phyloP scores from a whole-genome alignment of 1,140 invertebrate genomes.

The Microplitis demolitor region DNA sequence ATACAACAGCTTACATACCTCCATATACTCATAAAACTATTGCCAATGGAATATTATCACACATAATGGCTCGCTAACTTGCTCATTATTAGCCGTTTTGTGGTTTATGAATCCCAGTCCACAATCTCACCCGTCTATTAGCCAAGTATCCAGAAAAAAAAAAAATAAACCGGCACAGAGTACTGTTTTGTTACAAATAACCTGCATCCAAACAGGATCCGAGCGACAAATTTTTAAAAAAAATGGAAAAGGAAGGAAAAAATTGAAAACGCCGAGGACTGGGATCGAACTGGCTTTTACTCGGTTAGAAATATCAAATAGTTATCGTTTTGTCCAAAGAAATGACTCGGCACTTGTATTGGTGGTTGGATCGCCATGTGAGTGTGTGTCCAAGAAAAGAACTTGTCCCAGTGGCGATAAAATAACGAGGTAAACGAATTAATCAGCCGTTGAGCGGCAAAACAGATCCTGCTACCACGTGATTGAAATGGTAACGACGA shows the following conservation, averaged over 20 bases:
- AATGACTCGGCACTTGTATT: background rate
- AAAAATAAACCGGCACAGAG: background rate
- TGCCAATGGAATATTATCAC: too few species aligned
- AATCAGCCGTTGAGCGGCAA: constrained; percentile 23
- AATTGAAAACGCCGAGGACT: background rate
- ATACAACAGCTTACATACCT: constrained; percentile 12
- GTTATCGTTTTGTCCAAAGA: constrained; percentile 15
- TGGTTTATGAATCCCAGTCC: constrained; percentile 18
- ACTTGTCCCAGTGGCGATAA: constrained; percentile 27
- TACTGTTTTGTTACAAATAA: background rate
- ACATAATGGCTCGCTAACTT: too few species aligned
- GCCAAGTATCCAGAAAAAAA: background rate
- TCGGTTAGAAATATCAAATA: constrained; percentile 23
- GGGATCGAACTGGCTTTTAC: constrained; percentile 8
- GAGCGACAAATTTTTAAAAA: background rate
- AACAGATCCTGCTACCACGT: constrained; percentile 32
- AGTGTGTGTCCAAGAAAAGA: constrained; percentile 8
- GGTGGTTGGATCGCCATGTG: background rate
- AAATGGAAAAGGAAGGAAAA: background rate
- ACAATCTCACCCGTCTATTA: constrained; percentile 19
- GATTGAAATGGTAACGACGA: constrained; percentile 48
- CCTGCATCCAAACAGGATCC: background rate
- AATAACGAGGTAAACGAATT: constrained; percentile 35
- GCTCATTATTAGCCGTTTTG: constrained; percentile 15
- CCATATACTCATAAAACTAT: too few species aligned